Conservation (phyloP, 35 echinoderm and acorn worm species). For the Apostichopus japonicus region DNA sequence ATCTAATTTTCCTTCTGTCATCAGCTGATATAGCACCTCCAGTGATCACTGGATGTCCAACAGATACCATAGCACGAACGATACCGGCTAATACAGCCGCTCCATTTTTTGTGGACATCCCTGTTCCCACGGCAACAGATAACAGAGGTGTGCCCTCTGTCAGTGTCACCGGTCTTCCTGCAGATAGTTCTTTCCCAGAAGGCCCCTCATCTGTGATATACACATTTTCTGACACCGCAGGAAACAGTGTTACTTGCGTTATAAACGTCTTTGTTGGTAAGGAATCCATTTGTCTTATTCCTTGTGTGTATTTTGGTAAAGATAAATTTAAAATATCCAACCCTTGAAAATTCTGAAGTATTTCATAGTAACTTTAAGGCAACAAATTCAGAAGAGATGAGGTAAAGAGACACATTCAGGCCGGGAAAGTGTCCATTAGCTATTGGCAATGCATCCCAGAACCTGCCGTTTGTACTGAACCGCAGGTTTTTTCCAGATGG, state of each 20-base stretch:
- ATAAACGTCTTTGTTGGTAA: neutral
- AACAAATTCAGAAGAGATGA: too few relatives aligned
- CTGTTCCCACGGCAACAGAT: conserved; percentile 49
- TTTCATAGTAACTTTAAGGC: too few relatives aligned
- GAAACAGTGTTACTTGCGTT: neutral
- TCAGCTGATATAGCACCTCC: neutral
- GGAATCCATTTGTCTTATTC: too few relatives aligned
- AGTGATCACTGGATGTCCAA: conserved; percentile 25
- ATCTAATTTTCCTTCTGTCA: neutral
- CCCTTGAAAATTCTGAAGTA: too few relatives aligned
- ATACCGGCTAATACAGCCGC: neutral
- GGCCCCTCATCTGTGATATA: neutral
- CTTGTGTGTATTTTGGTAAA: too few relatives aligned
- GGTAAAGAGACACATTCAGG: too few relatives aligned
- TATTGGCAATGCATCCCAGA: too few relatives aligned
- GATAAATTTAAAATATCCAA: too few relatives aligned
- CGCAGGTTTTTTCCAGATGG: too few relatives aligned
- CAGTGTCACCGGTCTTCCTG: neutral
- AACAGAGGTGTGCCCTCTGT: neutral
- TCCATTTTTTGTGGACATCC: neutral
- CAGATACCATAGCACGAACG: neutral
- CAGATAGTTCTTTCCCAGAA: neutral
- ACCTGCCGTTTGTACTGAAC: too few relatives aligned
- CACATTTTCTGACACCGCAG: neutral
- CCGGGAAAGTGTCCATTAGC: too few relatives aligned